Evolutionary conservation across 2,888 invertebrate species (phyloP), one percentile per base, ranked within the genome.

Genomic region (Alloscopus bannaensis): DNA sequence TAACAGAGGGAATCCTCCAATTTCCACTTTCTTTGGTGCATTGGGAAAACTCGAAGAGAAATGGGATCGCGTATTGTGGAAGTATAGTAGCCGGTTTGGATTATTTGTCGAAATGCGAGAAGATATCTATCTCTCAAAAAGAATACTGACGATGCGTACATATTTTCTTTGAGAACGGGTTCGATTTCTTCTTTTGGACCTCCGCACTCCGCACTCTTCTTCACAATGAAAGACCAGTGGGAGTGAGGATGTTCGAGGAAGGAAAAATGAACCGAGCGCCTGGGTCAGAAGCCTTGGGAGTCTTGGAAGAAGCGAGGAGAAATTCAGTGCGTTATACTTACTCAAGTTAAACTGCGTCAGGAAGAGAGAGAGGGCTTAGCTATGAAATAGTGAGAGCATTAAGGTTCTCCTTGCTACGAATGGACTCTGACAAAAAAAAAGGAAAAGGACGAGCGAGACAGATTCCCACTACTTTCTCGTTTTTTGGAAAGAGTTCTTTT

Each of bases 311-410:
- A 70, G 47, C 45, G 55, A 50, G 42, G 50, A 73, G 75, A 47
- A 73, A 66, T 59, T 66, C 47, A 36, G 47, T 64, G 36, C 45
- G 42, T 65, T 57, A 40, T 57, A 28, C 42, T 55, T 45, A 18
- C 62, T 16, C 24, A 42, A 64, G 47, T 66, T 40, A 45, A 52
- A 62, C 50, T 65, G 59, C 42, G 65, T 55, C 40, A 26, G 29
- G 55, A 11, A 66, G 1, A 57, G 52, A 59, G 18, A 66, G 1
- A 57, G 52, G 66, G 75, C 75, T 75, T 75, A 75, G 66, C 31
- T 75, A 75, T 75, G 75, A 75, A 75, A 75, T 75, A 66, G 65
- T 75, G 66, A 26, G 66, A 59, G 66, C 40, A 75, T 75, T 75
- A 66, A 52, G 64, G 22, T 45, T 36, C 40, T 64, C 2, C 62